phyloP scores from a whole-genome alignment of 1,140 invertebrate species.

The Temnothorax longispinosus region DNA sequence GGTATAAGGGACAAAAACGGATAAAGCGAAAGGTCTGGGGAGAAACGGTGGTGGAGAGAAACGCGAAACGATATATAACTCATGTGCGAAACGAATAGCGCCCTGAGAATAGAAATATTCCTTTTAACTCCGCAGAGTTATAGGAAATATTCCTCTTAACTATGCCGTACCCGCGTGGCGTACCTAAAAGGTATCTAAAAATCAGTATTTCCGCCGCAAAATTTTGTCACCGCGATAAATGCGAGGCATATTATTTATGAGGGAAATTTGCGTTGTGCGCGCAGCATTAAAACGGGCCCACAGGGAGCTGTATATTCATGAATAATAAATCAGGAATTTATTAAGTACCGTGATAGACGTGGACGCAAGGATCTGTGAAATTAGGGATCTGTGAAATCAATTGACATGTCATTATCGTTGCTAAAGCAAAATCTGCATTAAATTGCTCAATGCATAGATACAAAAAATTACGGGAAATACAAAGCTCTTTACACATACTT shows the following conservation, averaged over 20 bases:
- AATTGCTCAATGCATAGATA: not conserved
- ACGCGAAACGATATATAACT: constrained; percentile 18
- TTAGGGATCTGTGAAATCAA: constrained; percentile 17
- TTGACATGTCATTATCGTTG: constrained; percentile 9
- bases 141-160: constrained; percentile 51
- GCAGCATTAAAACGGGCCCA: constrained; percentile 9
- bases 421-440: not conserved
- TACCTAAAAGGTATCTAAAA: constrained; percentile 19
- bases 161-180: not conserved
- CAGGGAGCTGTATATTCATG: constrained; percentile 4
- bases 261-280: not conserved
- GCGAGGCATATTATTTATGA: constrained; percentile 38
- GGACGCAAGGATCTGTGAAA: not conserved
- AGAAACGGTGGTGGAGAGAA: not conserved
- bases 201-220: constrained; percentile 32
- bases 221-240: constrained; percentile 48
- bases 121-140: constrained; percentile 45
- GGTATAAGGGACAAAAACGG: not conserved
- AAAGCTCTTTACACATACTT: not conserved
- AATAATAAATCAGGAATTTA: constrained; percentile 46
- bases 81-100: constrained; percentile 37
- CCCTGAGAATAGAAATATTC: constrained; percentile 52
- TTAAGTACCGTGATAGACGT: not conserved
- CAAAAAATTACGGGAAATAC: not conserved
- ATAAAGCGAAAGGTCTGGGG: not conserved